Evolutionary conservation across 2,888 invertebrate genomes (phyloP).

Genomic region (Antitype chi): DNA sequence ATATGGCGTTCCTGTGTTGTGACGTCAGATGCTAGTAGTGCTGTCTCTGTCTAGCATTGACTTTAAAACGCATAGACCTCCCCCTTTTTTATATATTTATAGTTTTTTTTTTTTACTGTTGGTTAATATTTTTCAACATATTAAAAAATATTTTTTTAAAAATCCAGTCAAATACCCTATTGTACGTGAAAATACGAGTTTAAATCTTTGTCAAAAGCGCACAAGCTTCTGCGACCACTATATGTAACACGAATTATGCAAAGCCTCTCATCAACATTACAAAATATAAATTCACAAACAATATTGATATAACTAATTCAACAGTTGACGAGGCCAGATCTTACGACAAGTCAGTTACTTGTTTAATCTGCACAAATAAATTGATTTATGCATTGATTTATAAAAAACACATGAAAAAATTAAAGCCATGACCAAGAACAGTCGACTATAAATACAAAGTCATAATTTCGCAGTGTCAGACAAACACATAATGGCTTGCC

Average conservation of each 20-base stretch:
- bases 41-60: no score
- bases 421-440: conserved; percentile 80
- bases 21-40: no score
- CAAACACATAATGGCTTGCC: conserved; percentile 35
- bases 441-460: conserved; percentile 60
- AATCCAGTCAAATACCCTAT: no score
- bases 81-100: no score
- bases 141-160: no score
- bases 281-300: conserved; percentile 61
- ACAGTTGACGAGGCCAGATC: conserved; percentile 15
- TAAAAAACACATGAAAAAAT: conserved; percentile 66
- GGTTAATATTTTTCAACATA: no score
- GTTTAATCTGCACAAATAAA: conserved; percentile 19
- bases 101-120: no score
- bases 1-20: no score
- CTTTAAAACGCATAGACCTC: no score
- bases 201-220: conserved; percentile 26
- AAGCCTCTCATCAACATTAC: conserved; percentile 55
- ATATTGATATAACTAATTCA: conserved; percentile 39
- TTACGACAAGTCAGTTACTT: conserved; percentile 8
- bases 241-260: conserved; percentile 35
- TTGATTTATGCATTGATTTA: conserved; percentile 23
- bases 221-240: conserved; percentile 29
- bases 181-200: conserved; percentile 17
- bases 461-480: conserved; percentile 33